Evolutionary conservation across 2,888 invertebrate genomes (phyloP).

Genomic region (Tyria jacobaeae): DNA sequence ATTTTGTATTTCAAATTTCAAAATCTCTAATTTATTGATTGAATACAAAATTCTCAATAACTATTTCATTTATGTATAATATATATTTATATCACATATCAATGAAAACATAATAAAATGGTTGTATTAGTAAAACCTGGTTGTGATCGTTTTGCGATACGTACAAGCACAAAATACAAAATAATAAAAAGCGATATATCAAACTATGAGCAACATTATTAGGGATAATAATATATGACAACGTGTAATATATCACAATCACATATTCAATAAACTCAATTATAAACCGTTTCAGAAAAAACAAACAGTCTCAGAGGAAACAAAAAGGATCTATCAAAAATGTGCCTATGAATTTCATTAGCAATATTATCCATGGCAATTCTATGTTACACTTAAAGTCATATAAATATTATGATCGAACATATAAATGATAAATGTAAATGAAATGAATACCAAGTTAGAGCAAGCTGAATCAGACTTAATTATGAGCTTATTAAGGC

Average conservation of each 20-base stretch:
- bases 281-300: not conserved
- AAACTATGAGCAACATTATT: conserved; percentile 32
- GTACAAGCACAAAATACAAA: conserved; percentile 53
- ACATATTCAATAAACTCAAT: not conserved
- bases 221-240: conserved; percentile 24
- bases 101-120: not conserved
- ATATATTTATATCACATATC: no score
- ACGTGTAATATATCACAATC: not conserved
- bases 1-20: no score
- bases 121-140: conserved; percentile 13
- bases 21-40: no score
- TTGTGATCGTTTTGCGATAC: conserved; percentile 49
- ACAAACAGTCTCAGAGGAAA: no score
- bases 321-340: not conserved
- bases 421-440: conserved; percentile 17
- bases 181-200: conserved; percentile 49
- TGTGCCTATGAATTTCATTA: no score
- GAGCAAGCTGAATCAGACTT: conserved; percentile 39
- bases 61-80: not conserved
- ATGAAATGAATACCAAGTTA: conserved; percentile 38
- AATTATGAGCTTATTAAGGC: conserved; percentile 30
- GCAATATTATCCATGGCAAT: no score
- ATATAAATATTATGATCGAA: conserved; percentile 25
- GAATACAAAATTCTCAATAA: no score
- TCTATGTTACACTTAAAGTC: no score